These are phyloP conservation scores for Pammene aurita DNA, from an alignment of 2,888 invertebrate genomes.

Conservation along the genomic window DNA sequence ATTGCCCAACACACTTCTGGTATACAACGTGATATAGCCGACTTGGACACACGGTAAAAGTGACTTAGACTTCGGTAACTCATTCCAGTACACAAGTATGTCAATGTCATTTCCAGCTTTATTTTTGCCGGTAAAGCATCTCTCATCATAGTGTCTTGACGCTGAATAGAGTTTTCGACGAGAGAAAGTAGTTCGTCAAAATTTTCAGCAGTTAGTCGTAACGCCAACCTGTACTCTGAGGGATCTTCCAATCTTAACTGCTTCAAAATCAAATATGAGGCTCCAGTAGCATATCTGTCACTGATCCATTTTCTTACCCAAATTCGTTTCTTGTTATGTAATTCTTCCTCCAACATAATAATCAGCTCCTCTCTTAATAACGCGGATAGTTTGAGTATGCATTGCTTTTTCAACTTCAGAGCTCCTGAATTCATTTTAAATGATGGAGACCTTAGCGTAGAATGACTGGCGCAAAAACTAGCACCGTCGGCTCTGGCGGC, in stretches of 20 bases:
- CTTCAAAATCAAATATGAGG: constrained; percentile 30
- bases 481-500: too few relatives aligned
- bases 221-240: constrained; percentile 35
- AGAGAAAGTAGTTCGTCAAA: constrained; percentile 41
- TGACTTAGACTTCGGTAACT: constrained; percentile 23
- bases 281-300: constrained; percentile 30
- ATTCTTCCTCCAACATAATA: too few relatives aligned
- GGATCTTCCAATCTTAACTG: constrained; percentile 39
- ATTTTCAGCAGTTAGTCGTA: constrained; percentile 42
- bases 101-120: constrained; percentile 42
- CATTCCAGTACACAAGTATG: constrained; percentile 40
- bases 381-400: too few relatives aligned
- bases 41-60: constrained; percentile 18
- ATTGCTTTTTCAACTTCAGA: too few relatives aligned
- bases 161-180: constrained; percentile 38
- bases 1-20: constrained; percentile 20
- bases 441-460: too few relatives aligned
- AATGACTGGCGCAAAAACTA: too few relatives aligned
- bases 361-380: too few relatives aligned
- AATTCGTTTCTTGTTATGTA: too few relatives aligned
- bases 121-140: constrained; percentile 44
- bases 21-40: constrained; percentile 9
- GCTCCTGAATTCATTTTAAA: too few relatives aligned
- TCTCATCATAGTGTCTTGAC: constrained; percentile 45
- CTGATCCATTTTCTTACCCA: constrained; percentile 41